Percentiles rank a stretch among this genome's conserved stretches.
phyloP scores from a whole-genome alignment of 2,797 vertebrate genomes.

The Myiotriccus ornatus region DNA sequence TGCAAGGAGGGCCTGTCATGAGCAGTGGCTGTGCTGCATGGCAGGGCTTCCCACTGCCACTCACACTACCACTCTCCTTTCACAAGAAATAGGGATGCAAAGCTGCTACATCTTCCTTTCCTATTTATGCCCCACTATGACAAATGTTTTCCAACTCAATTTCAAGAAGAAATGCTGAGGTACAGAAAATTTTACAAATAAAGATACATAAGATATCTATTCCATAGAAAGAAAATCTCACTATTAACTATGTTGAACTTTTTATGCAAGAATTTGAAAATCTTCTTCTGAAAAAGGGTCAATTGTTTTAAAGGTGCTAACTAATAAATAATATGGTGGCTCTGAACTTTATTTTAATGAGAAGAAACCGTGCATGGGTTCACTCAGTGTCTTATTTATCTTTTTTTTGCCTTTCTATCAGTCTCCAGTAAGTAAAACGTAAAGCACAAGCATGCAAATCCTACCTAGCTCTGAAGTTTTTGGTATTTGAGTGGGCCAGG shows the following conservation, averaged over 20 bases:
- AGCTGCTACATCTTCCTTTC: neutral
- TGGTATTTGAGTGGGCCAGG: slow-evolving; percentile 27
- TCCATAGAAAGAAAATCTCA: neutral
- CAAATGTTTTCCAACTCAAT: neutral
- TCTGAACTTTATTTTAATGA: neutral
- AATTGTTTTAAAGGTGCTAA: neutral
- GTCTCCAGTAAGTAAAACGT: neutral
- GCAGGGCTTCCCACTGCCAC: neutral
- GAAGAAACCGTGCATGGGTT: neutral
- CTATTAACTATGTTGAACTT: neutral
- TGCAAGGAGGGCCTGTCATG: neutral
- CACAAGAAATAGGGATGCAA: neutral
- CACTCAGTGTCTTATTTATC: neutral
- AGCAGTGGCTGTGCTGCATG: neutral
- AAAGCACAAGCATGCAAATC: neutral
- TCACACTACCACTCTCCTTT: neutral
- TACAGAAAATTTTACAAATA: neutral
- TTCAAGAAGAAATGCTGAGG: neutral
- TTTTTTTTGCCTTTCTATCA: neutral
- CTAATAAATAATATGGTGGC: neutral
- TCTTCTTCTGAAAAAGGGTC: neutral
- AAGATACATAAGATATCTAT: neutral
- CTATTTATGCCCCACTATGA: neutral
- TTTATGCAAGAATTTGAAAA: neutral
- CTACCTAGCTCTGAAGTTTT: slow-evolving; percentile 14